Evolutionary conservation across 2,888 invertebrate genomes (phyloP).

Genomic region (Nasonovia ribisnigri): DNA sequence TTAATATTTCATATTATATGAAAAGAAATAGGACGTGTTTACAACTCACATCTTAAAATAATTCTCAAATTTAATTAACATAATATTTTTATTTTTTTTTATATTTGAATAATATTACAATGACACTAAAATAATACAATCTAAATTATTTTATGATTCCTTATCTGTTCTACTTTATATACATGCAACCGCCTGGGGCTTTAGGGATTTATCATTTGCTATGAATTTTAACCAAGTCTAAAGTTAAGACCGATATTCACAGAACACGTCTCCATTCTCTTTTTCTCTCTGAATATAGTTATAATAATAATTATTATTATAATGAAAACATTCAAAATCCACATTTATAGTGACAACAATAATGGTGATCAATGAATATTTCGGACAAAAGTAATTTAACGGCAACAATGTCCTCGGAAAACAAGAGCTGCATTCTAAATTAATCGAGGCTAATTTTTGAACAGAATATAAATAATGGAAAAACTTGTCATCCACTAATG

Average conservation of each 20-base stretch:
- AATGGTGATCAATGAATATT: constrained; percentile 62
- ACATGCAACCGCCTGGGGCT: constrained; percentile 36
- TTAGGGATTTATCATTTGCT: constrained; percentile 58
- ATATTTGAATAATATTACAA: constrained; percentile 58
- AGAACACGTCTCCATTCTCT: constrained; percentile 18
- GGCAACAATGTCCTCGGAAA: constrained; percentile 59
- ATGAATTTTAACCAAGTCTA: constrained; percentile 48
- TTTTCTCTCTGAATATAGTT: background rate
- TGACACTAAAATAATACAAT: constrained; percentile 48
- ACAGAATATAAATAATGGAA: constrained; percentile 63
- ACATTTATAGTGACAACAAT: constrained; percentile 58
- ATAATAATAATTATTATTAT: constrained; percentile 30
- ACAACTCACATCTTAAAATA: background rate
- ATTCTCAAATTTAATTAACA: constrained; percentile 51
- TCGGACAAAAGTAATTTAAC: constrained; percentile 63
- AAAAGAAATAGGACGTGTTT: background rate
- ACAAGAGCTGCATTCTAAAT: constrained; percentile 54
- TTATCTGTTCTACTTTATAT: constrained; percentile 54
- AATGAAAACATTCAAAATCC: constrained; percentile 53
- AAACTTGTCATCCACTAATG: constrained; percentile 62
- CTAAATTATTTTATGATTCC: constrained; percentile 59
- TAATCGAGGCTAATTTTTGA: constrained; percentile 64
- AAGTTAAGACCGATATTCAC: constrained; percentile 37
- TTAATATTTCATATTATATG: background rate
- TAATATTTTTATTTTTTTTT: constrained; percentile 47